Percentiles rank a stretch among this genome's conserved stretches.
phyloP scores from a whole-genome alignment of 2,888 invertebrate species.

The Clivina fossor region DNA sequence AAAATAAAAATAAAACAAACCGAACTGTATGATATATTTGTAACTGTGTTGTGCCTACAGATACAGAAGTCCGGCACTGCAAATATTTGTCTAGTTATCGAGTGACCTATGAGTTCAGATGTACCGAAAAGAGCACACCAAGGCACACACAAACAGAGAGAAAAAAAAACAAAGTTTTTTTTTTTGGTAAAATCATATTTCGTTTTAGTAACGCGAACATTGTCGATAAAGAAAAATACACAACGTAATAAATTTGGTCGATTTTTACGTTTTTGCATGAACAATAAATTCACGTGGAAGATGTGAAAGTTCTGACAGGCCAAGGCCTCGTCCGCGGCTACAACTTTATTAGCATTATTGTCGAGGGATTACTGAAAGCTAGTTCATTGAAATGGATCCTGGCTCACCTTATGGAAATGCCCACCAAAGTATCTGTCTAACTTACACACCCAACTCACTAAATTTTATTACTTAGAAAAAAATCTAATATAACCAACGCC shows the following conservation, averaged over 20 bases:
- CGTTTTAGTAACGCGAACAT: conserved; percentile 20
- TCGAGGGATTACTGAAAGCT: conserved; percentile 20
- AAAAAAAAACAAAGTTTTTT: background rate
- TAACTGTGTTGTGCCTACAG: no score
- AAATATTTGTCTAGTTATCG: no score
- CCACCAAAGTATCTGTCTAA: no score
- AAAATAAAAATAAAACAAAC: no score
- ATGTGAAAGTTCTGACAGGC: conserved; percentile 27
- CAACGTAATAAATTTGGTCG: conserved; percentile 23
- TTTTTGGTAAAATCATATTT: conserved; percentile 16
- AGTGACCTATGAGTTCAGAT: background rate
- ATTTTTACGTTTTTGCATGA: conserved; percentile 27
- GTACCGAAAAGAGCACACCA: background rate
- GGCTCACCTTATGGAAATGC: background rate
- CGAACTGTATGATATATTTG: no score
- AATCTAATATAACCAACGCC: no score
- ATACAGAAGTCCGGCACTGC: no score
- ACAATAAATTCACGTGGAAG: conserved; percentile 29
- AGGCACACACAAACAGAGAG: background rate
- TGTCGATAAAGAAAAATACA: conserved; percentile 25
- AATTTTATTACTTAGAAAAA: no score
- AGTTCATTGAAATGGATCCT: conserved; percentile 23
- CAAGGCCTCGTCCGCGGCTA: conserved; percentile 12
- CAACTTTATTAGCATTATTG: conserved; percentile 29
- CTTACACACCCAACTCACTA: no score